These are phyloP conservation scores for Caenorhabditis drosophilae DNA, from an alignment of 2,888 invertebrate genomes.

Conservation along the genomic window DNA sequence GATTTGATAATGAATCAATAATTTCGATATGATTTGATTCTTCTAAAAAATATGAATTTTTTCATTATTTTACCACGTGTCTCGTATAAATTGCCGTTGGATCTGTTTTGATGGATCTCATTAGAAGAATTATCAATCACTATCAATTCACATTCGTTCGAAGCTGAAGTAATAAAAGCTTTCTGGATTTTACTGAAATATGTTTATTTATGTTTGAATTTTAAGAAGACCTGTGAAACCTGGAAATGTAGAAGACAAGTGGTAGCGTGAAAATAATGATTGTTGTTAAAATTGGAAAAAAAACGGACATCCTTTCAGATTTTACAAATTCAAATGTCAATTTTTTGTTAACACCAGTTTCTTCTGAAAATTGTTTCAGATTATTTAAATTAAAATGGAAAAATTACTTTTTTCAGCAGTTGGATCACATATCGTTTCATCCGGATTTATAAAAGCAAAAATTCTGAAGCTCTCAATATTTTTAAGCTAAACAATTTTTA, in stretches of 20 bases:
- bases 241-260: no score
- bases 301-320: conserved; percentile 5
- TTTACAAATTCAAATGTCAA: conserved; percentile 20
- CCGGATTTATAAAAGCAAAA: conserved; percentile 19
- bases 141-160: not conserved
- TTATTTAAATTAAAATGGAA: no score
- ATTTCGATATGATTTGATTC: not conserved
- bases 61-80: not conserved
- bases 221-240: no score
- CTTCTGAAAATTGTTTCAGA: no score
- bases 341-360: conserved; percentile 3
- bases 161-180: not conserved
- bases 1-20: conserved; percentile 13
- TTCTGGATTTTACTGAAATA: no score
- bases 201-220: no score
- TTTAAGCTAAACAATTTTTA: not conserved
- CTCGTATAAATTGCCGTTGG: no score
- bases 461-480: conserved; percentile 8
- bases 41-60: not conserved
- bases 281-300: conserved; percentile 9
- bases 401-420: conserved; percentile 6
- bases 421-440: conserved; percentile 8
- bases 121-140: not conserved
- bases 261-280: not conserved
- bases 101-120: not conserved